A percentile compares a stretch with the other conserved stretches of the same genome.
These are phyloP conservation scores for Paedocypris sp. DNA, from an alignment of 2,113 vertebrate genomes.

Conservation along the genomic window DNA sequence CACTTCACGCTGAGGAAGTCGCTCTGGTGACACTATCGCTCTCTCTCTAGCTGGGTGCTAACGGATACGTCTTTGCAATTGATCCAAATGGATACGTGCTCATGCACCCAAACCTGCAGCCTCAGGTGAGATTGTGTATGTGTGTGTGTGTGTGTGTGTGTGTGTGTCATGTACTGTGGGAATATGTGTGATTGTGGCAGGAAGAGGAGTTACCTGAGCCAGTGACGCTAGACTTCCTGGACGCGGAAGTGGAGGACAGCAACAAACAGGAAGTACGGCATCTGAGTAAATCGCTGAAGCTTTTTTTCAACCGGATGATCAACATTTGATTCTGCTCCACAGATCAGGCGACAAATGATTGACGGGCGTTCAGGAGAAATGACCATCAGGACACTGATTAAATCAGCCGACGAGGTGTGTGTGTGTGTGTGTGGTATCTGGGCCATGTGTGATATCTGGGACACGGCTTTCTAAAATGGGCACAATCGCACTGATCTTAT, in stretches of 20 bases:
- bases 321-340: constrained; percentile 13
- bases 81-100: constrained; percentile 97
- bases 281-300: too few relatives aligned
- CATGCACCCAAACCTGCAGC: constrained; percentile 90
- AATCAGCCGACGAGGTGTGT: constrained; percentile 85
- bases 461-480: constrained; percentile 8
- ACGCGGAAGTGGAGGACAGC: constrained; percentile 91
- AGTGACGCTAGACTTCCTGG: constrained; percentile 89
- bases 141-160: not conserved
- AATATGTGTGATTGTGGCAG: constrained; percentile 45
- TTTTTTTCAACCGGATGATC: too few relatives aligned
- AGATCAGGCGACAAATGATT: constrained; percentile 96
- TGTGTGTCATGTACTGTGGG: not conserved
- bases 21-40: too few relatives aligned
- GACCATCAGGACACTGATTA: constrained; percentile 80
- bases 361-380: constrained; percentile 77
- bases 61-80: constrained; percentile 96
- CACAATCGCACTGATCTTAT: not conserved
- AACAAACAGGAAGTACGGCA: constrained; percentile 82
- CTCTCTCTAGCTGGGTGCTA: constrained; percentile 68
- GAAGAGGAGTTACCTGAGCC: constrained; percentile 89
- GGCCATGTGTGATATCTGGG: constrained; percentile 7
- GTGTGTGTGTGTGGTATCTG: constrained; percentile 43
- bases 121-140: constrained; percentile 63
- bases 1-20: too few relatives aligned